A percentile compares a stretch with the other conserved stretches of the same genome.
These are phyloP conservation scores for Drosophila peninsularis DNA, from an alignment of 2,888 invertebrate species.

Conservation along the genomic window DNA sequence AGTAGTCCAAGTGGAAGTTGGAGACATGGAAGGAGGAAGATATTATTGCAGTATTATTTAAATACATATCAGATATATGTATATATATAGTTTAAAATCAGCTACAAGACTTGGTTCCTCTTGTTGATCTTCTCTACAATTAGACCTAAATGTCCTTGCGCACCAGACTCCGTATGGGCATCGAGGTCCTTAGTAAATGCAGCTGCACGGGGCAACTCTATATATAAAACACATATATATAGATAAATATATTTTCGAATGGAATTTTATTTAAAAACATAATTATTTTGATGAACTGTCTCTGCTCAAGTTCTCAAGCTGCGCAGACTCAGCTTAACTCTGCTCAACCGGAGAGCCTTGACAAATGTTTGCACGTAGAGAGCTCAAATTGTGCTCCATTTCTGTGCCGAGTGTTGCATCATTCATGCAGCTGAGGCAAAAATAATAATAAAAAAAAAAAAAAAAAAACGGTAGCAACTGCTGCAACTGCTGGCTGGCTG, in stretches of 20 bases:
- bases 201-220: background rate
- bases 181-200: background rate
- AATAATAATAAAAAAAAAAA: too few relatives aligned
- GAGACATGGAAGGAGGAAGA: too few relatives aligned
- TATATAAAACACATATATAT: background rate
- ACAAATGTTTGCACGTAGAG: constrained; percentile 7
- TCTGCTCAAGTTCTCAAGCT: background rate
- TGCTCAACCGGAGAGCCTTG: background rate
- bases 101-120: background rate
- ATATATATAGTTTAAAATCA: too few relatives aligned
- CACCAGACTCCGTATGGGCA: too few relatives aligned
- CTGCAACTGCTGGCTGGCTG: constrained; percentile 6
- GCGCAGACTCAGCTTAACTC: background rate
- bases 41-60: too few relatives aligned
- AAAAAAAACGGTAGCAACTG: constrained; percentile 27
- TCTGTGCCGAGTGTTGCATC: background rate
- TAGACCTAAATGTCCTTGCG: background rate
- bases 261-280: background rate
- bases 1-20: too few relatives aligned
- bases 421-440: constrained; percentile 14
- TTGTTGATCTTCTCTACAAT: background rate
- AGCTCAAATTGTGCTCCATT: constrained; percentile 1
- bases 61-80: too few relatives aligned
- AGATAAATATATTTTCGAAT: too few relatives aligned
- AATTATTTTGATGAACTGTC: background rate